Percentiles rank a stretch among this genome's conserved stretches.
These are phyloP conservation scores for Cheirogaleus medius DNA, from an alignment of 2,113 vertebrate species.

Conservation along the genomic window DNA sequence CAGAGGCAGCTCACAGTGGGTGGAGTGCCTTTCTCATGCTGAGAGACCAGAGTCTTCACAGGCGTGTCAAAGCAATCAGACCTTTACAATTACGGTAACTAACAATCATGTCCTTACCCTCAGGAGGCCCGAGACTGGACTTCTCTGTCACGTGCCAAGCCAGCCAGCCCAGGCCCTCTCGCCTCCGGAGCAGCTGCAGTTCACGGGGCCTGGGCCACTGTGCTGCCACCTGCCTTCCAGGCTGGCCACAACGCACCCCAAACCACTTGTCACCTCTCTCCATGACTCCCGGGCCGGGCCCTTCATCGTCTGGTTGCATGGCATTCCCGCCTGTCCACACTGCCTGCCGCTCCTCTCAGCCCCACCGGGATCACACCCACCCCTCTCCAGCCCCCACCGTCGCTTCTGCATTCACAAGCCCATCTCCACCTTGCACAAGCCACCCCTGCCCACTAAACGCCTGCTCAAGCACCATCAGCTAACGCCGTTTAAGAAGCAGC, in stretches of 20 bases:
- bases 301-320: background rate
- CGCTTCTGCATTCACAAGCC: no score
- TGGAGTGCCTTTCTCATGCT: background rate
- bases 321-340: background rate
- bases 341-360: background rate
- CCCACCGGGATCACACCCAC: background rate
- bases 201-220: background rate
- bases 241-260: background rate
- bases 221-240: background rate
- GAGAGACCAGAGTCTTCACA: rapidly evolving
- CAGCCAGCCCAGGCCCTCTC: background rate
- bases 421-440: background rate
- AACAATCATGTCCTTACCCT: background rate
- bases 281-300: background rate
- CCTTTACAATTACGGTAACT: background rate
- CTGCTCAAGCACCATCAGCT: background rate
- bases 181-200: background rate
- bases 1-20: background rate
- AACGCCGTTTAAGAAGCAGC: rapidly evolving
- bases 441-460: background rate
- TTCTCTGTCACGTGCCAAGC: background rate
- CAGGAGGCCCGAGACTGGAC: background rate
- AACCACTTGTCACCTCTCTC: background rate
- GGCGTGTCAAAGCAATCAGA: background rate
- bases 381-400: background rate